Evolutionary conservation across 2,888 invertebrate genomes (phyloP).

Genomic region (Actias luna): DNA sequence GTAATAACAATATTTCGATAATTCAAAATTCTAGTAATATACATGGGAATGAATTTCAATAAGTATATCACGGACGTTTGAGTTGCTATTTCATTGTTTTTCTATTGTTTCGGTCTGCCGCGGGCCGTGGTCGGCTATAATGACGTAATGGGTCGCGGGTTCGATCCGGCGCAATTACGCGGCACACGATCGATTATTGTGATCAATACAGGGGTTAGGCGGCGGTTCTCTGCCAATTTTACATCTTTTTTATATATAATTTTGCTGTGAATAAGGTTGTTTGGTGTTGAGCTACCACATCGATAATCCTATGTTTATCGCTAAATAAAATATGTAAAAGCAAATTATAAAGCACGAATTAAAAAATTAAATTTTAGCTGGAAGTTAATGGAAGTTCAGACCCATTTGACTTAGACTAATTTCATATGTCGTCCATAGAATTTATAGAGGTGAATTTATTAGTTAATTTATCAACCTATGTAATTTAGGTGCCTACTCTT

Average conservation of each 20-base stretch:
- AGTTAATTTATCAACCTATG: neutral
- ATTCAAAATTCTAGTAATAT: neutral
- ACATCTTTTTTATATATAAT: constrained; percentile 69
- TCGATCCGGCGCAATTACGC: constrained; percentile 77
- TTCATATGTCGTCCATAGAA: neutral
- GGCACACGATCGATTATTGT: constrained; percentile 82
- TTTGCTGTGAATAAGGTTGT: constrained; percentile 68
- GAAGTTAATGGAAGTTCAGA: neutral
- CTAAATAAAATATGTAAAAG: too few relatives aligned
- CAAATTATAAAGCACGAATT: too few relatives aligned
- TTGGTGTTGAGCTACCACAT: constrained; percentile 56
- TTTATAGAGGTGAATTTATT: neutral
- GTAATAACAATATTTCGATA: neutral
- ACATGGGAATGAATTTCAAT: neutral
- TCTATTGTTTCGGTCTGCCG: constrained; percentile 73
- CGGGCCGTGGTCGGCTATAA: constrained; percentile 52
- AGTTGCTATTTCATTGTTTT: constrained; percentile 34
- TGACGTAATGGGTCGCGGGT: constrained; percentile 79
- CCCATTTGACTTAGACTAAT: neutral
- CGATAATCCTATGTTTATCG: constrained; percentile 46
- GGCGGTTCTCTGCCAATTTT: constrained; percentile 79
- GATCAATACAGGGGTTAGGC: constrained; percentile 81
- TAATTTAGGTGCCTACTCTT: too few relatives aligned
- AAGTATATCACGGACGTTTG: constrained; percentile 10
- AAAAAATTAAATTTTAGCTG: too few relatives aligned